These are phyloP conservation scores for Drosophila formosana DNA, from an alignment of 2,888 invertebrate genomes.

Conservation along the genomic window DNA sequence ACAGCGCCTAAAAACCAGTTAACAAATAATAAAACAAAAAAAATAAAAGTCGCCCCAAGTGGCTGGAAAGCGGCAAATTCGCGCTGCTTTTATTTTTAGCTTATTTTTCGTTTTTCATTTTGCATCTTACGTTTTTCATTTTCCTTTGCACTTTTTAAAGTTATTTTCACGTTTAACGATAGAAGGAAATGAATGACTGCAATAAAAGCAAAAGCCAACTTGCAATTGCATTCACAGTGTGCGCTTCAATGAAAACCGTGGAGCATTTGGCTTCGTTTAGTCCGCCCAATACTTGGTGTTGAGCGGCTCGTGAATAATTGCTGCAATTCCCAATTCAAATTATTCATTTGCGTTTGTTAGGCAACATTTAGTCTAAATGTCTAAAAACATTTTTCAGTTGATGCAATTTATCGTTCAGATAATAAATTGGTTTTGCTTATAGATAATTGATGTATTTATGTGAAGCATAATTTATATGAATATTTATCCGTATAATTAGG, in stretches of 20 bases:
- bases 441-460: neutral
- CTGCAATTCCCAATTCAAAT: neutral
- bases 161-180: conserved; percentile 63
- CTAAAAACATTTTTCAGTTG: neutral
- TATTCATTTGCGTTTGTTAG: conserved; percentile 1
- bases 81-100: conserved; percentile 48
- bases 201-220: conserved; percentile 41
- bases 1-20: conserved; percentile 51
- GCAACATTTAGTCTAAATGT: neutral
- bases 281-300: neutral
- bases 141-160: conserved; percentile 35
- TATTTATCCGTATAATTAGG: neutral
- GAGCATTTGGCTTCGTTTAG: conserved; percentile 19
- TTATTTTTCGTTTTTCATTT: conserved; percentile 14
- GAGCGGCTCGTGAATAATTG: conserved; percentile 4
- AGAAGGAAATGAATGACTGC: conserved; percentile 79
- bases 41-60: conserved; percentile 54
- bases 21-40: conserved; percentile 13
- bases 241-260: conserved; percentile 11
- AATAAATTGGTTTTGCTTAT: neutral
- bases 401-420: neutral
- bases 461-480: neutral
- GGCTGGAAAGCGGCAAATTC: conserved; percentile 65
- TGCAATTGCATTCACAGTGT: conserved; percentile 14
- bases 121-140: conserved; percentile 19